These are phyloP conservation scores for Chromis chromis DNA, from an alignment of 2,797 vertebrate species.

Conservation along the genomic window DNA sequence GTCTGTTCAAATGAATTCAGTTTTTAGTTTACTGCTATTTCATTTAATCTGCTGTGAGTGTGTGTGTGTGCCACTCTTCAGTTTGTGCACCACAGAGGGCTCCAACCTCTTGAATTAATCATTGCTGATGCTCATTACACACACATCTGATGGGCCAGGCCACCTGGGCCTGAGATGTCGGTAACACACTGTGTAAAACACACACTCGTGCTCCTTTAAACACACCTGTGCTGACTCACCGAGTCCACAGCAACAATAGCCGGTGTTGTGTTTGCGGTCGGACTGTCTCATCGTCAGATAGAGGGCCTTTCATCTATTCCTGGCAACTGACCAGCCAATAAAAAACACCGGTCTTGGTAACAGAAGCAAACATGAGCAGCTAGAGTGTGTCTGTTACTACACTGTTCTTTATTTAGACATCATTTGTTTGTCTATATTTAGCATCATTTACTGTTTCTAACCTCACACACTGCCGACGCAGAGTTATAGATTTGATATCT, in stretches of 20 bases:
- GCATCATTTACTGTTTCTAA: neutral
- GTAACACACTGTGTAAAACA: neutral
- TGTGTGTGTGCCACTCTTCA: neutral
- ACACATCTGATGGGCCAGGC: slow-evolving; percentile 36
- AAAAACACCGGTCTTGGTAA: neutral
- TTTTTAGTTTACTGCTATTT: neutral
- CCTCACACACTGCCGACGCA: neutral
- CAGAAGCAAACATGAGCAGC: neutral
- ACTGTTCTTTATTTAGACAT: slow-evolving; percentile 12
- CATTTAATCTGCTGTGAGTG: neutral
- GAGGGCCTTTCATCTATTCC: slow-evolving; percentile 33
- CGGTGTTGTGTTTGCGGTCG: slow-evolving; percentile 41
- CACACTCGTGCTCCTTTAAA: neutral
- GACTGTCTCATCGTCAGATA: neutral
- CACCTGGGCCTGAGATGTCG: slow-evolving; percentile 46
- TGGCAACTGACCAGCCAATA: slow-evolving; percentile 36
- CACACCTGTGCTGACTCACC: slow-evolving; percentile 44
- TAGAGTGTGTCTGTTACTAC: neutral
- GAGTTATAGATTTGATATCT: neutral
- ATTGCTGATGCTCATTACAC: slow-evolving; percentile 22
- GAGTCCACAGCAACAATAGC: slow-evolving; percentile 22
- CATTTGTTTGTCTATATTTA: neutral
- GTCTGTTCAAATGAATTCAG: neutral
- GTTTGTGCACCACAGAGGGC: slow-evolving; percentile 3
- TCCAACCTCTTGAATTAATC: slow-evolving; percentile 52